phyloP scores from a whole-genome alignment of 2,797 vertebrate species.

The Enteromius viviparus region DNA sequence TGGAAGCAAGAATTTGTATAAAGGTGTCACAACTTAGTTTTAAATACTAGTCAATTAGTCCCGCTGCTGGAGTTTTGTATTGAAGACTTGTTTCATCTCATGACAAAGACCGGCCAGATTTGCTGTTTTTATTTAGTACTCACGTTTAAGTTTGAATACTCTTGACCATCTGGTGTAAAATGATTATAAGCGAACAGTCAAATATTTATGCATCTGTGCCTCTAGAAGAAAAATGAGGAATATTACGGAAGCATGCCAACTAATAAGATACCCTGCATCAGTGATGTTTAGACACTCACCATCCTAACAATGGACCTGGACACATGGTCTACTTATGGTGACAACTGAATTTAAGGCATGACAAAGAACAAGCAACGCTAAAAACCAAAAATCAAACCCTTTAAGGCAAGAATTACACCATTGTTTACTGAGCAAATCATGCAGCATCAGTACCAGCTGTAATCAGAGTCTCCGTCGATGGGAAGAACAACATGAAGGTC shows the following conservation, averaged over 20 bases:
- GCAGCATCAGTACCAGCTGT: conserved; percentile 82
- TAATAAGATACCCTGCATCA: conserved; percentile 50
- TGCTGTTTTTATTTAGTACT: neutral
- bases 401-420: neutral
- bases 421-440: conserved; percentile 23
- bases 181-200: conserved; percentile 13
- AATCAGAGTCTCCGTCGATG: conserved; percentile 74
- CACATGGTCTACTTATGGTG: neutral
- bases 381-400: neutral
- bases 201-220: neutral
- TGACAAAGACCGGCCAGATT: conserved; percentile 4
- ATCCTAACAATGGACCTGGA: conserved; percentile 34
- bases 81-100: neutral
- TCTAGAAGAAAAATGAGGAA: neutral
- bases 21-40: neutral
- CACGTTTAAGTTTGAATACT: neutral
- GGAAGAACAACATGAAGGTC: conserved; percentile 80
- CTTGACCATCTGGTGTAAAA: neutral
- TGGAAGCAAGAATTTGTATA: neutral
- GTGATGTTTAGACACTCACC: neutral
- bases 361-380: neutral
- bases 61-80: neutral
- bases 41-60: neutral
- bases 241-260: conserved; percentile 53
- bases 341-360: neutral